These are phyloP conservation scores for Brachirus orientalis DNA, from an alignment of 2,113 vertebrate species.

Conservation along the genomic window DNA sequence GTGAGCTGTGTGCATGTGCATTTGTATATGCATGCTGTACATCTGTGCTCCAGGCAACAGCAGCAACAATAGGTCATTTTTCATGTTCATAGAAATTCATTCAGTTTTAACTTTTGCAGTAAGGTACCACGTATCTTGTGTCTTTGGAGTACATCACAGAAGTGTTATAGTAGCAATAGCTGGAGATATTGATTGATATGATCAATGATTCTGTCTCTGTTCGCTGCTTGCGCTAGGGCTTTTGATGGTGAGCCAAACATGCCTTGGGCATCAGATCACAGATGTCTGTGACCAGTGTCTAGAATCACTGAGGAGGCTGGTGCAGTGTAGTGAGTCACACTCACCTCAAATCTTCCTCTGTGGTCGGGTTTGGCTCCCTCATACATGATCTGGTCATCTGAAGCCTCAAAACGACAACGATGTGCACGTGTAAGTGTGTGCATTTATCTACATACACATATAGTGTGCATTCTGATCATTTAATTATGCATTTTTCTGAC, in stretches of 20 bases:
- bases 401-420: too few relatives aligned
- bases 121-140: slow-evolving; percentile 30
- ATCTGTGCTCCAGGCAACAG: slow-evolving; percentile 43
- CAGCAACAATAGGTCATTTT: slow-evolving; percentile 24
- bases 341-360: slow-evolving; percentile 21
- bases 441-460: slow-evolving; percentile 9
- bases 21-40: slow-evolving; percentile 19
- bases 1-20: slow-evolving; percentile 40
- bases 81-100: slow-evolving; percentile 21
- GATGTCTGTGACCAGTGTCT: slow-evolving; percentile 59
- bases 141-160: slow-evolving; percentile 28
- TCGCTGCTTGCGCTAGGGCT: slow-evolving; percentile 42
- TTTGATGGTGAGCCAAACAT: slow-evolving; percentile 58
- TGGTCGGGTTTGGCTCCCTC: slow-evolving; percentile 9
- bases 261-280: slow-evolving; percentile 55
- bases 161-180: slow-evolving; percentile 48
- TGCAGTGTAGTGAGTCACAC: slow-evolving; percentile 41
- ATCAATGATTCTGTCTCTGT: slow-evolving; percentile 65
- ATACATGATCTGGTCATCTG: background rate
- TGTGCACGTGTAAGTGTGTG: slow-evolving; percentile 11
- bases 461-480: background rate
- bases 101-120: slow-evolving; percentile 31
- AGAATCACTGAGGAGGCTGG: slow-evolving; percentile 30
- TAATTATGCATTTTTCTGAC: slow-evolving; percentile 78
- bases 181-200: slow-evolving; percentile 63